phyloP scores from a whole-genome alignment of 1,140 invertebrate species.

The Drosophila santomea region DNA sequence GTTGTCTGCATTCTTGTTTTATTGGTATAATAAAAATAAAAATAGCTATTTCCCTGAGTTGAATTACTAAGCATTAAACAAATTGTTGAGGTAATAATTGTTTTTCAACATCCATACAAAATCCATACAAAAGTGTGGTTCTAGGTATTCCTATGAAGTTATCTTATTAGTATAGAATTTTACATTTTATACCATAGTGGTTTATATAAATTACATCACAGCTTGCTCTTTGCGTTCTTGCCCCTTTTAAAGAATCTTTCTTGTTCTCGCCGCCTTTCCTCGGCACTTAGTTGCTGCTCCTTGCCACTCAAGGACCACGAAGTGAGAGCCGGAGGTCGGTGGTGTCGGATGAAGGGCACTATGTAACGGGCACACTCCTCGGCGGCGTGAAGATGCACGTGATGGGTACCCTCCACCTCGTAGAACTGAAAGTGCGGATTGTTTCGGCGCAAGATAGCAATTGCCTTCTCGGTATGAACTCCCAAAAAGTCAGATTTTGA shows the following conservation, averaged over 20 bases:
- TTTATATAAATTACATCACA: background rate
- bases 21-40: too few species aligned
- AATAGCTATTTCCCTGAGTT: too few species aligned
- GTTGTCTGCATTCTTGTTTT: too few species aligned
- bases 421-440: constrained; percentile 87
- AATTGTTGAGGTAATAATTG: too few species aligned
- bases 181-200: too few species aligned
- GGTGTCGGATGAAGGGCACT: constrained; percentile 85
- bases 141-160: too few species aligned
- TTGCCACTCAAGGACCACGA: constrained; percentile 22
- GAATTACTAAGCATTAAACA: too few species aligned
- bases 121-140: too few species aligned
- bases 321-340: constrained; percentile 38
- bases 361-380: constrained; percentile 86
- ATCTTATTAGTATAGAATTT: too few species aligned
- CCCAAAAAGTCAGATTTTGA: constrained; percentile 16
- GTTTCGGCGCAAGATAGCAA: constrained; percentile 85
- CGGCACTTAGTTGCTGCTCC: constrained; percentile 3
- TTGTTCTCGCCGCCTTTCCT: constrained; percentile 3
- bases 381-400: constrained; percentile 89
- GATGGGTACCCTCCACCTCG: constrained; percentile 87
- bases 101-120: too few species aligned
- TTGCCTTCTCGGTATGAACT: constrained; percentile 72
- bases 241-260: constrained; percentile 17
- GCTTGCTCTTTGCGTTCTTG: constrained; percentile 16